Conservation (phyloP, 2,888 invertebrate species). For the Drosophila mayaguana region DNA sequence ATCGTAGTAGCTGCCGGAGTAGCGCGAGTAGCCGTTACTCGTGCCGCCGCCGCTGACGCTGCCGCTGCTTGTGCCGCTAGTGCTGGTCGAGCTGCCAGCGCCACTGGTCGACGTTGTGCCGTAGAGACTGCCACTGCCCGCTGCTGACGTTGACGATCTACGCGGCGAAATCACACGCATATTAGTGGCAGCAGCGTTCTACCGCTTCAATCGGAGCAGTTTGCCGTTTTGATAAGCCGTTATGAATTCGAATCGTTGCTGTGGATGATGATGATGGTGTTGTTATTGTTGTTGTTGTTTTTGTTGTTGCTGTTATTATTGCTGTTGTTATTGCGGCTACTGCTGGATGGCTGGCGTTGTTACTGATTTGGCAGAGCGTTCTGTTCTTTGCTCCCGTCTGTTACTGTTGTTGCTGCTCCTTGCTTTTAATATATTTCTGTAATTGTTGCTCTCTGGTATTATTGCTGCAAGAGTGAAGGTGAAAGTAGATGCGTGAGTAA, state of each 20-base stretch:
- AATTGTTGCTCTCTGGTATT: constrained; percentile 23
- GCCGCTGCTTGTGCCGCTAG: constrained; percentile 39
- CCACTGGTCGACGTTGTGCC: constrained; percentile 82
- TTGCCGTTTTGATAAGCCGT: constrained; percentile 48
- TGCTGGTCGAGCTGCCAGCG: constrained; percentile 62
- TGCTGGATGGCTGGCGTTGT: constrained; percentile 5
- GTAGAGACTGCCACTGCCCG: constrained; percentile 85
- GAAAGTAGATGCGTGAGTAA: constrained; percentile 42
- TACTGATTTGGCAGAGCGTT: constrained; percentile 8
- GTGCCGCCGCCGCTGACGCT: constrained; percentile 40
- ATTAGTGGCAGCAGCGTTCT: constrained; percentile 79
- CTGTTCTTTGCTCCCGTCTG: constrained; percentile 7
- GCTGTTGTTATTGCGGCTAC: background rate
- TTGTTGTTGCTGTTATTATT: constrained; percentile 8
- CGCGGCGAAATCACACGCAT: constrained; percentile 86
- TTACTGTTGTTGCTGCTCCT: constrained; percentile 5
- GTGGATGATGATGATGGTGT: background rate
- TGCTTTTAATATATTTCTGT: constrained; percentile 10
- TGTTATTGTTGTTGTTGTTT: constrained; percentile 2
- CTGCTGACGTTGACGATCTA: constrained; percentile 84
- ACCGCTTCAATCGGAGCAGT: constrained; percentile 62
- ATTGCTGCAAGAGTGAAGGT: constrained; percentile 55
- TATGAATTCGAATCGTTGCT: constrained; percentile 11
- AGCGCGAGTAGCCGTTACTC: constrained; percentile 78
- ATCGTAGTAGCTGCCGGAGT: constrained; percentile 71